Evolutionary conservation across 2,797 vertebrate species (phyloP), one percentile per base, ranked within the genome.

Genomic region (Coluber constrictor): DNA sequence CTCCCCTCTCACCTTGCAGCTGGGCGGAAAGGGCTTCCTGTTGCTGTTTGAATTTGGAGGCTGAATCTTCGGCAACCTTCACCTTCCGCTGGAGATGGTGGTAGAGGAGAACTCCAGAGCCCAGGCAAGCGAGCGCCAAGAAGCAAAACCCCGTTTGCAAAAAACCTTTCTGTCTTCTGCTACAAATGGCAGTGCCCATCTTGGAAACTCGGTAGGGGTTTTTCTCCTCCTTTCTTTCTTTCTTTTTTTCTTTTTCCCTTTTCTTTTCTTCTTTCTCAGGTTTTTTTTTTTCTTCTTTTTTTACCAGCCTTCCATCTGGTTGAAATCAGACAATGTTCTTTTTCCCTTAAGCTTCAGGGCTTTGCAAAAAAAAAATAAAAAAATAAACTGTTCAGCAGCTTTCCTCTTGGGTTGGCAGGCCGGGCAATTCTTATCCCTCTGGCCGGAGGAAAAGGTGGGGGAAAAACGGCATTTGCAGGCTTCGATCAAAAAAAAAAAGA

Each of bases 11-110:
- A 98, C 97, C 97, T 94, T 97, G 97, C 47, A 98, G 96, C 94
- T 97, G 97, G 0, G 95, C 97, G 3, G 97, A 97, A 20, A 98
- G 96, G 0, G 97, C 95, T 91, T 98, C 97, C 87, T 98, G 97
- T 96, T 98, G 97, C 95, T 97, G 97, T 4, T 95, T 97, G 97
- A 95, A 95, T 92, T 96, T 97, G 93, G 94, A 92, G 1, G 97
- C 95, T 92, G 97, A 93, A 1, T 87, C 90, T 23, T 97, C 96
- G 0, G 97, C 95, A 11, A 16, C 87, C 83, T 88, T 93, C 93
- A 95, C 94, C 90, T 96, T 96, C 3, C 96, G 93, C 94, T 96
- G 95, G 92, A 97, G 92, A 93, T 96, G 97, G 32, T 12, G 92
- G 94, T 97, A 97, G 8, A 97, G 43, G 43, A 97, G 95, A 4